Percentiles rank a stretch among this genome's conserved stretches.
phyloP scores from a whole-genome alignment of 1,140 invertebrate genomes.

The Episyrphus balteatus region DNA sequence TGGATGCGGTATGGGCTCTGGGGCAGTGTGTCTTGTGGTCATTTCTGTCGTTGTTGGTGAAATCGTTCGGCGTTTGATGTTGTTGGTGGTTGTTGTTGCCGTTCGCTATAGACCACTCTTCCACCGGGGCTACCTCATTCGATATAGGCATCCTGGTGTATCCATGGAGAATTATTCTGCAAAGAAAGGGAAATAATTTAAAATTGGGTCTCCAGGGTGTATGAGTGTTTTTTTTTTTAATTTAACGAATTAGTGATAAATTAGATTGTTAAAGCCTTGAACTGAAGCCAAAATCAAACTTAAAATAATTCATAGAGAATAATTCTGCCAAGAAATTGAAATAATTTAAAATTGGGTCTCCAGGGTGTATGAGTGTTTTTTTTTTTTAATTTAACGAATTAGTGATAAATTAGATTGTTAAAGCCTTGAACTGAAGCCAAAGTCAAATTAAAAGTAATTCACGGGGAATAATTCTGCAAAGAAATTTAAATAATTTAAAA shows the following conservation, averaged over 20 bases:
- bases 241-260: too few relatives aligned
- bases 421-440: too few relatives aligned
- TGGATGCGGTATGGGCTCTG: neutral
- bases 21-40: neutral
- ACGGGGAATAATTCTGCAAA: conserved; percentile 7
- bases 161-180: conserved; percentile 31
- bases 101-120: conserved; percentile 26
- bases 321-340: conserved; percentile 7
- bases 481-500: neutral
- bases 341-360: neutral
- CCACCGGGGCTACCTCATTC: conserved; percentile 33
- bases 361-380: too few relatives aligned
- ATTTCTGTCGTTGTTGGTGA: neutral
- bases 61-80: neutral
- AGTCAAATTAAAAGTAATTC: too few relatives aligned
- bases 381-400: too few relatives aligned
- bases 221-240: too few relatives aligned
- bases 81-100: conserved; percentile 1
- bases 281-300: too few relatives aligned
- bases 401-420: too few relatives aligned
- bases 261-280: too few relatives aligned
- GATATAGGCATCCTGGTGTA: conserved; percentile 34
- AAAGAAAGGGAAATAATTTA: neutral
- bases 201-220: too few relatives aligned
- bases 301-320: too few relatives aligned